These are phyloP conservation scores for Oplegnathus fasciatus DNA, from an alignment of 2,113 vertebrate genomes.

Conservation along the genomic window DNA sequence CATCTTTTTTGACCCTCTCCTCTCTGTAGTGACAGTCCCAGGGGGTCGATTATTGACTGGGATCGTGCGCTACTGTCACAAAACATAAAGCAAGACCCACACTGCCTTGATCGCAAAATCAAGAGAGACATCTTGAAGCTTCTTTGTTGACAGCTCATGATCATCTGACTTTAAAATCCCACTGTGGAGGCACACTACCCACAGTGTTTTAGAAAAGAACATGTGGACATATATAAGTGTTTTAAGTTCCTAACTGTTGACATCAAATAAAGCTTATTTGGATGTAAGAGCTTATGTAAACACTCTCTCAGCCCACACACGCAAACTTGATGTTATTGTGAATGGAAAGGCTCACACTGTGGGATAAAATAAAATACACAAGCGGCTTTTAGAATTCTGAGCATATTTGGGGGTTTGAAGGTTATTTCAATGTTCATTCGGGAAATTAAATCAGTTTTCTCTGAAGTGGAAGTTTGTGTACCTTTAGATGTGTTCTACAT, in stretches of 20 bases:
- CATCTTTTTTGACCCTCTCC: not conserved
- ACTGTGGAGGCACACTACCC: not conserved
- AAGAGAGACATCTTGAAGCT: not conserved
- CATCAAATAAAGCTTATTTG: not conserved
- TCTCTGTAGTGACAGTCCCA: not conserved
- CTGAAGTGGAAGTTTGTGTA: not conserved
- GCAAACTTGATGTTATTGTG: not conserved
- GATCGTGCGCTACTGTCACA: not conserved
- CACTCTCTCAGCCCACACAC: not conserved
- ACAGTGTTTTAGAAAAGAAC: not conserved
- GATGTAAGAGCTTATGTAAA: not conserved
- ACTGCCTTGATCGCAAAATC: slow-evolving; percentile 2
- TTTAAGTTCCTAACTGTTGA: not conserved
- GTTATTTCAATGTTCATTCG: not conserved
- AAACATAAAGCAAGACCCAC: not conserved
- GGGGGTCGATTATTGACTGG: not conserved
- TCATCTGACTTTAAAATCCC: not conserved
- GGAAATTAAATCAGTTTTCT: not conserved
- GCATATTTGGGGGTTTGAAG: not conserved
- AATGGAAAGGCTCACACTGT: not conserved
- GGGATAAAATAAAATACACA: not conserved
- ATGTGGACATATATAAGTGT: not conserved
- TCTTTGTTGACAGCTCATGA: not conserved
- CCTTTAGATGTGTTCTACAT: not conserved
- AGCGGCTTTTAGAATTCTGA: not conserved